These are phyloP conservation scores for Poicephalus meyeri DNA, from an alignment of 2,113 vertebrate species.

Conservation along the genomic window DNA sequence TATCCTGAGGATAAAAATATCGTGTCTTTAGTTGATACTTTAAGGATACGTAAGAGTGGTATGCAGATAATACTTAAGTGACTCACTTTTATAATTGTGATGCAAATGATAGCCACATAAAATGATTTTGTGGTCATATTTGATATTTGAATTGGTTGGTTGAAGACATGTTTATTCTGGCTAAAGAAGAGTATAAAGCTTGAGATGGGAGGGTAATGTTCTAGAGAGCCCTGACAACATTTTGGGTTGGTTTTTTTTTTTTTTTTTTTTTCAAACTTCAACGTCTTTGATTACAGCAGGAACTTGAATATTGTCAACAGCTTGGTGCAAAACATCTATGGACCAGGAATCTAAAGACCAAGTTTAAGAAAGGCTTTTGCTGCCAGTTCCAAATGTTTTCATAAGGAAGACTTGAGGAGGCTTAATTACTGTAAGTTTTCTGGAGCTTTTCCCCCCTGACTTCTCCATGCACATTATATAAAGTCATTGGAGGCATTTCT, in stretches of 20 bases:
- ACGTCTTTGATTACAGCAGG: not conserved
- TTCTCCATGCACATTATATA: not conserved
- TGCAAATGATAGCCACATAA: not conserved
- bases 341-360: not conserved
- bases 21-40: not conserved
- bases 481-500: not conserved
- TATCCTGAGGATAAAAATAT: not conserved
- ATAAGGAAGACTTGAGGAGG: not conserved
- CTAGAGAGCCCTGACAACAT: not conserved
- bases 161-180: not conserved
- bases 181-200: not conserved
- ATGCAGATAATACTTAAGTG: not conserved
- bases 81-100: not conserved
- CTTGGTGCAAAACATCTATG: constrained; percentile 42
- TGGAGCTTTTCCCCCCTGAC: not conserved
- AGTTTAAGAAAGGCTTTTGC: not conserved
- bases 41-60: not conserved
- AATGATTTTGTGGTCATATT: not conserved
- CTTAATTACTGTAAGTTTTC: not conserved
- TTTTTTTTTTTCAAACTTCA: not conserved
- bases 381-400: not conserved
- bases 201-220: not conserved
- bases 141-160: not conserved
- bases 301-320: constrained; percentile 36
- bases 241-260: not conserved